Base-by-base conservation (phyloP, 1,140 invertebrate species). In the Euwallacea similis region DNA sequence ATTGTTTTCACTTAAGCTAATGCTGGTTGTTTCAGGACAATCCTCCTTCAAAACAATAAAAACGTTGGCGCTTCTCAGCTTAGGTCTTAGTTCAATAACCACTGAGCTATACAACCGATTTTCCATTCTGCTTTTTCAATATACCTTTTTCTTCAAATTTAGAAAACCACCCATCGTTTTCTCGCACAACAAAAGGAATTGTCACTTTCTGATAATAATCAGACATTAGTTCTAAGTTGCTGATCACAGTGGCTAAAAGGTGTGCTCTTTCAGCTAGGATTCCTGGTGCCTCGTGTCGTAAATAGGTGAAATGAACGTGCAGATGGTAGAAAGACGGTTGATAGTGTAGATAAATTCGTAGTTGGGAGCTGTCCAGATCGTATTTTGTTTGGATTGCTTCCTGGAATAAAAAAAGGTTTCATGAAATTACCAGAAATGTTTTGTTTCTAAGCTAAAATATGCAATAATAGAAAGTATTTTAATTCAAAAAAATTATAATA, bases 261-360 rank as follows among this genome's bases (percentile, higher is more conserved):
- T 98, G 95, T 7, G 94, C 90, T 80, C 90, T 90, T 80, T 96
- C 94, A 15, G 88, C 87, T 81, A 87, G 71, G 61, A 79, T 84
- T 84, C 93, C 93, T 63, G 93, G 91, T 2, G 92, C 88, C 75
- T 95, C 91, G 83, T 90, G 90, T 65, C 89, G 87, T 0, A 98
- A 78, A 71, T 90, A 88, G n/a, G 91, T 93, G 77, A 98, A 96
- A 82, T 99, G 97, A 3, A 98, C 87, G 79, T 99, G 97, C 7
- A 99, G 84, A 83, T 98, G 96, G 84, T 98, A 98, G 83, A 96
- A 98, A 0, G 95, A 95, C 6, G 97, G 97, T 79, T 96, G 96
- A 83, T 99, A 99, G 81, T 99, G 97, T 4, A 98, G 82, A 82
- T 95, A 98, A 71, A 92, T 87, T 58, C 95, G 87, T 15, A 98